Percentiles rank a stretch among this genome's conserved stretches.
phyloP scores from a whole-genome alignment of 2,113 vertebrate species.

The Noturus placidus region DNA sequence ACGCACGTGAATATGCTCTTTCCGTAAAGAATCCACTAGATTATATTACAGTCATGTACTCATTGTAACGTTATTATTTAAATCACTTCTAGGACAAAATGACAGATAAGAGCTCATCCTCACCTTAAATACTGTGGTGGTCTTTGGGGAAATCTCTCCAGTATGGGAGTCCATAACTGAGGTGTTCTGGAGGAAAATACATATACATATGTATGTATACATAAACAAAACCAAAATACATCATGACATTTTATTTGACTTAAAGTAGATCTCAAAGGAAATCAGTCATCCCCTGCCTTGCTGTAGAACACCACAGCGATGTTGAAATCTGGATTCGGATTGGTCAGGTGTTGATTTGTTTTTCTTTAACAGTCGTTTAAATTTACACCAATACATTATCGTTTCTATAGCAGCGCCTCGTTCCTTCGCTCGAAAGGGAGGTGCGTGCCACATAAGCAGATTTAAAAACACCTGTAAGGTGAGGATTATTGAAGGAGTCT shows the following conservation, averaged over 20 bases:
- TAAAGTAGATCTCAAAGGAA: too few relatives aligned
- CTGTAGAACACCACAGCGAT: neutral
- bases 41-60: too few relatives aligned
- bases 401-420: neutral
- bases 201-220: neutral
- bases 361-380: neutral
- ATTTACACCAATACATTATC: too few relatives aligned
- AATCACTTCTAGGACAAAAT: too few relatives aligned
- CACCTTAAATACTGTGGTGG: constrained; percentile 86
- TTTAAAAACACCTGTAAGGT: neutral
- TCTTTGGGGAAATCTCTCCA: constrained; percentile 88
- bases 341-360: neutral
- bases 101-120: constrained; percentile 10
- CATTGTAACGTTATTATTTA: too few relatives aligned
- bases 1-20: too few relatives aligned
- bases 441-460: too few relatives aligned
- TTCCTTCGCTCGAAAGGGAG: neutral
- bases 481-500: neutral
- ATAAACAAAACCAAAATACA: neutral
- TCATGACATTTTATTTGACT: neutral
- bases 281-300: neutral
- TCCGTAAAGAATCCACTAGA: too few relatives aligned
- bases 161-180: constrained; percentile 89
- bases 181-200: constrained; percentile 71
- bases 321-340: neutral